phyloP scores from a whole-genome alignment of 2,113 vertebrate species.

The Oreochromis spilurus region DNA sequence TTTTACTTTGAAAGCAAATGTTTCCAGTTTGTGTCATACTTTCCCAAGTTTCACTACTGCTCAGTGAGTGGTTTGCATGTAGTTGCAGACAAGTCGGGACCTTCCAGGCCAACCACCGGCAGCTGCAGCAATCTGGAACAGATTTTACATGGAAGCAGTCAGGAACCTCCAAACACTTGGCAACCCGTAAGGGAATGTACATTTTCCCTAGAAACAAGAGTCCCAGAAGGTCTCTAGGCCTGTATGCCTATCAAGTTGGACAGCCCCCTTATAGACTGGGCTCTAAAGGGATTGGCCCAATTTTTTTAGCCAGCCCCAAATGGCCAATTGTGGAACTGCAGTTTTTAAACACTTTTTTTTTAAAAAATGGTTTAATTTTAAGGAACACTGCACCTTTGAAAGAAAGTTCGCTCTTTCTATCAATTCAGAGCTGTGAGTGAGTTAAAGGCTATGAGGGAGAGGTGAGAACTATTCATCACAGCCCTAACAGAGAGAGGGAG shows the following conservation, averaged over 20 bases:
- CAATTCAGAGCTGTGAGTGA: fast-evolving
- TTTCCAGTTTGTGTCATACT: neutral
- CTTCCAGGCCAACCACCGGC: neutral
- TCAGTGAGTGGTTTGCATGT: neutral
- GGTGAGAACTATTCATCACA: neutral
- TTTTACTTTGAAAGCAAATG: neutral
- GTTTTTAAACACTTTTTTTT: neutral
- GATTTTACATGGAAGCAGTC: neutral
- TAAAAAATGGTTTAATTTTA: neutral
- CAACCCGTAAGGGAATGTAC: neutral
- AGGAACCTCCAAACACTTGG: neutral
- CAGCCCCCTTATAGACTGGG: neutral
- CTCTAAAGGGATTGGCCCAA: neutral
- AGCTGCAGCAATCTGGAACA: neutral
- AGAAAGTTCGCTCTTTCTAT: neutral
- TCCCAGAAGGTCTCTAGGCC: neutral
- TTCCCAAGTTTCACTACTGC: neutral
- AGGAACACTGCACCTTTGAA: neutral
- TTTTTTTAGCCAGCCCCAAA: neutral
- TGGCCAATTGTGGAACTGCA: neutral
- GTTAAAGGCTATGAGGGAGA: neutral
- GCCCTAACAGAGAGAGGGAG: neutral
- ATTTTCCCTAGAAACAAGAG: neutral
- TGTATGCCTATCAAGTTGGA: neutral
- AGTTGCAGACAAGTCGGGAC: neutral